Conservation (phyloP, 2,113 vertebrate species). For the Serilophus lunatus region DNA sequence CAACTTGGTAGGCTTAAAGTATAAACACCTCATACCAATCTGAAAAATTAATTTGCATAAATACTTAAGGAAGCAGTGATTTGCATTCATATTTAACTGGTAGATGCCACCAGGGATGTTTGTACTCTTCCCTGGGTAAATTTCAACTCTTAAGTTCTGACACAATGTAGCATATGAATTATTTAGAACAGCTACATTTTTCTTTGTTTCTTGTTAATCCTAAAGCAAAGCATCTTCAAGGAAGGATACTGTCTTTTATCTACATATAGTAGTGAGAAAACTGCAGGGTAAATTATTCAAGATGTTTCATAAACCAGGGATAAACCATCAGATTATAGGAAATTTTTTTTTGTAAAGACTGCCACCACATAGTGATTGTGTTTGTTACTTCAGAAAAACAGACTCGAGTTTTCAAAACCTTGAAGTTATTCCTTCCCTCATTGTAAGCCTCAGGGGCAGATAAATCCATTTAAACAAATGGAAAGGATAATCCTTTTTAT, state of each 20-base stretch:
- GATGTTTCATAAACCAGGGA: background rate
- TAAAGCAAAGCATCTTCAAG: background rate
- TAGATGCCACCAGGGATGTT: background rate
- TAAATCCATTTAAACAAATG: background rate
- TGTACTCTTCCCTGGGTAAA: background rate
- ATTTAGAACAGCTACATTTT: background rate
- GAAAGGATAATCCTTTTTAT: background rate
- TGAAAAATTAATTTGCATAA: background rate
- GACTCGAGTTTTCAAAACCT: background rate
- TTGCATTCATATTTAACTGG: background rate
- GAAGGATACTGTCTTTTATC: background rate
- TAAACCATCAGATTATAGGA: background rate
- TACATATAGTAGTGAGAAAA: background rate
- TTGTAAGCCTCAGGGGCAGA: background rate
- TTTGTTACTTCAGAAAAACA: background rate
- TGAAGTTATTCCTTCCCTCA: background rate
- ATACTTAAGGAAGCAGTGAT: background rate
- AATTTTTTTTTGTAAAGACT: background rate
- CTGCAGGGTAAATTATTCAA: background rate
- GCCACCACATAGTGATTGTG: background rate
- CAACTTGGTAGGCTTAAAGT: background rate
- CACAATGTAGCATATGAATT: fast-evolving
- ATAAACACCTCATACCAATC: background rate
- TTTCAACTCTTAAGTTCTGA: background rate
- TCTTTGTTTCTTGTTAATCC: background rate